Conservation (phyloP, 2,888 invertebrate species). For the Heliconius cydno region DNA sequence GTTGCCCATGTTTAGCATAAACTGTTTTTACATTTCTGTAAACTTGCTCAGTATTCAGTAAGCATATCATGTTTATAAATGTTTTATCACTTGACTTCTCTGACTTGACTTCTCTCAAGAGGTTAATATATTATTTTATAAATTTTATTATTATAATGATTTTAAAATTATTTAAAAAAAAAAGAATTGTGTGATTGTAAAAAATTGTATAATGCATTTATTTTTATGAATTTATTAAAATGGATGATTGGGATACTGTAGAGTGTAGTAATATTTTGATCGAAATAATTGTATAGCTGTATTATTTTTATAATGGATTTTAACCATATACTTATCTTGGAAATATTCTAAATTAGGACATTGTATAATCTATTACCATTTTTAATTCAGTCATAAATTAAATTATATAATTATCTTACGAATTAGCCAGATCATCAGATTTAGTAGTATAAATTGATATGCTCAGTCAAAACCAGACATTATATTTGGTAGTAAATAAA, state of each 20-base stretch:
- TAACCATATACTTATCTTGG: neutral
- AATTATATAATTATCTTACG: neutral
- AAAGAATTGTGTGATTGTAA: neutral
- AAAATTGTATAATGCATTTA: neutral
- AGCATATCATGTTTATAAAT: slow-evolving; percentile 29
- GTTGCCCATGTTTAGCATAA: neutral
- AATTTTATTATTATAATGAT: neutral
- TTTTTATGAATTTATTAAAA: slow-evolving; percentile 18
- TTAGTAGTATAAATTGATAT: slow-evolving; percentile 14
- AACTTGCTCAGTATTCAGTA: slow-evolving; percentile 13
- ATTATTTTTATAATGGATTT: slow-evolving; percentile 19
- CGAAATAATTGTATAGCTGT: slow-evolving; percentile 1
- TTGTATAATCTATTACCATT: neutral
- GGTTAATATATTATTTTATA: neutral
- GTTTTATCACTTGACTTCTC: slow-evolving; percentile 12
- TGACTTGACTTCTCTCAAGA: slow-evolving; percentile 8
- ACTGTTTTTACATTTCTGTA: slow-evolving; percentile 2
- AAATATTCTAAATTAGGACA: slow-evolving; percentile 9
- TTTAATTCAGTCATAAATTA: neutral
- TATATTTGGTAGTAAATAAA: slow-evolving; percentile 21
- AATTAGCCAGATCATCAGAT: neutral
- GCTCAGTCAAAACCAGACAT: slow-evolving; percentile 7
- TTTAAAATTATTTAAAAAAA: neutral
- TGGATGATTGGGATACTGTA: slow-evolving; percentile 3
- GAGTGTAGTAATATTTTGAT: neutral